Base-by-base conservation (phyloP, 2,113 vertebrate genomes). In the Hippocampus comes region DNA sequence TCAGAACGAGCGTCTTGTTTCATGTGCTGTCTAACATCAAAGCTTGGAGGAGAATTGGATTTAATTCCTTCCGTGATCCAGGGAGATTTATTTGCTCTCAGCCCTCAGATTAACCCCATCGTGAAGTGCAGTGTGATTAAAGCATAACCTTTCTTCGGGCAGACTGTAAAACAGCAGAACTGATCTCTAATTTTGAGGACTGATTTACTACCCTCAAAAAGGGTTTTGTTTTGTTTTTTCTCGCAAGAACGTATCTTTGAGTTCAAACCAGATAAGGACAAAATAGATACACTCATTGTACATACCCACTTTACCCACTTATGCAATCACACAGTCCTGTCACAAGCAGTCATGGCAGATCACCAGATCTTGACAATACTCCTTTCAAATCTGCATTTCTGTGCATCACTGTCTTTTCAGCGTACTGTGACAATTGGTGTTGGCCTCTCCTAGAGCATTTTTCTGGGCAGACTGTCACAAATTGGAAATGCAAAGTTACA, bases 61-160 rank as follows among this genome's bases (percentile, higher is more conserved):
- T 81, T 87, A 82, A 90, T 86, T 83, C 69, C 21, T 11, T 72
- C 88, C 84, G 86, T 89, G 89, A 88, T 92, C 82, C 88, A 87
- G 79, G 67, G 67, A 89, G 83, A 77, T 80, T 82, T 61, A 72
- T 78, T 71, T 65, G 77, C 75, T 76, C 57, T 49, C 82, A 73
- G 81, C 79, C 82, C 76, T 86, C 74, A 87, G 81, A 84, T 92
- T 91, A 90, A 90, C 72, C 78, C 78, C 57, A 4, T 81, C 77
- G 87, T 89, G 79, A 83, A 80, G 81, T 78, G 80, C 60, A 79
- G 74, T 53, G 72, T 86, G 87, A 88, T 85, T 86, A 86, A 41
- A 80, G 72, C 7, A 12, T 78, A 38, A 70, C 73, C 74, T 86
- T 77, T 88, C 76, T 60, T 84, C 78, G 79, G 76, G 71, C 74